phyloP scores from a whole-genome alignment of 1,140 invertebrate species.

The Hetaerina americana region DNA sequence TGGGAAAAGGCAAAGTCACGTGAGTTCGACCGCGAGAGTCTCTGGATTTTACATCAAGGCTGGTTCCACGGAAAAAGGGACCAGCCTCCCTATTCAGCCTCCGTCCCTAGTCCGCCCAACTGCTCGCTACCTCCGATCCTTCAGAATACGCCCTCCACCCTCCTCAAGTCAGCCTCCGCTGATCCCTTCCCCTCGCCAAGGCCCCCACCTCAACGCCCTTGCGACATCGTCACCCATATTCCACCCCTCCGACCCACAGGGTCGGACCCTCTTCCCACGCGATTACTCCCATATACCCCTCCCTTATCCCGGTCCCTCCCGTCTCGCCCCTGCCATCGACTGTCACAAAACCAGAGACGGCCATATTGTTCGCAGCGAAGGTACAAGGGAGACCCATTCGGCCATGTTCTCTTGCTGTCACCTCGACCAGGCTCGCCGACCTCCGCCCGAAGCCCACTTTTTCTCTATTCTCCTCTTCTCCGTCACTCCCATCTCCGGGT shows the following conservation, averaged over 20 bases:
- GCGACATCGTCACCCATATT: too few species aligned
- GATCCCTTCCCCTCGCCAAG: background rate
- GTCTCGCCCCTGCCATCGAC: background rate
- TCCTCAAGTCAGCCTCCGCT: background rate
- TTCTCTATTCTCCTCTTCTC: too few species aligned
- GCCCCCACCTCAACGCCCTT: too few species aligned
- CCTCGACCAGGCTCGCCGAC: background rate
- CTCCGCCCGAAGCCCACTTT: too few species aligned
- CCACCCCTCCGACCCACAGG: too few species aligned
- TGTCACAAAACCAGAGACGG: background rate
- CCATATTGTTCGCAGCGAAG: background rate
- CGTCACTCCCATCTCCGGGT: too few species aligned
- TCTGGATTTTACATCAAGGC: background rate
- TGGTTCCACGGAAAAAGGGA: background rate
- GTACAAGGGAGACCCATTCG: background rate
- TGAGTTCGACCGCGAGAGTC: background rate
- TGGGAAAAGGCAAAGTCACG: background rate
- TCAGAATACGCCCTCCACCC: too few species aligned
- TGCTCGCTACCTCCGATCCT: too few species aligned
- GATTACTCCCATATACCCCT: too few species aligned
- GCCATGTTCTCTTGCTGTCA: background rate
- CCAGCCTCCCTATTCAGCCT: background rate
- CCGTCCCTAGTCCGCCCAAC: background rate
- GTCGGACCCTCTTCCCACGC: too few species aligned
- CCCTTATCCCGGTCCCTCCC: background rate